phyloP scores from a whole-genome alignment of 2,113 vertebrate genomes.

The Elaphurus davidianus region DNA sequence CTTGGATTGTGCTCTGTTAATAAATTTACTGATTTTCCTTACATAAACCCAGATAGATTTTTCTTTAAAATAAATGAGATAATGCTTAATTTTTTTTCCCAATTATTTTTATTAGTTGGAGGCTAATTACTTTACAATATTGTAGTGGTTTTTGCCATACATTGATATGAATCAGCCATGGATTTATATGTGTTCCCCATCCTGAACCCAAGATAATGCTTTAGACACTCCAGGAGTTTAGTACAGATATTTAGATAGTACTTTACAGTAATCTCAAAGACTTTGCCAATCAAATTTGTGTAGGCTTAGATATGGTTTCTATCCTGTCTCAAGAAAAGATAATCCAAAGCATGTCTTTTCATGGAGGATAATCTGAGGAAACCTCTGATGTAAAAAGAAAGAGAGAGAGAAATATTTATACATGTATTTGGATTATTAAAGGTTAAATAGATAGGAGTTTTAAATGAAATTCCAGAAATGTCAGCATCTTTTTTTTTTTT shows the following conservation, averaged over 20 bases:
- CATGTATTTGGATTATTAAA: not conserved
- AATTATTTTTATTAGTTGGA: too few species aligned
- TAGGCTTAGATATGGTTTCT: not conserved
- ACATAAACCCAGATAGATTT: not conserved
- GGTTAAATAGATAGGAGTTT: slow-evolving; percentile 14
- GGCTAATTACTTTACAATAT: too few species aligned
- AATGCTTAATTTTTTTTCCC: too few species aligned
- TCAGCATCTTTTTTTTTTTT: not conserved
- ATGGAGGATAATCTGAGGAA: not conserved
- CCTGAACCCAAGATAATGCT: not conserved
- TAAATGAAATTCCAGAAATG: slow-evolving; percentile 33
- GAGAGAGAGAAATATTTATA: slow-evolving; percentile 6
- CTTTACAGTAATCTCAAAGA: not conserved
- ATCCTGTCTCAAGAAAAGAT: not conserved
- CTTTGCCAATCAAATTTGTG: not conserved
- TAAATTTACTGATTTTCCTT: not conserved
- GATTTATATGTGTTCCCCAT: too few species aligned
- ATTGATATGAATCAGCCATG: too few species aligned
- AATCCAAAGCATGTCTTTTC: not conserved
- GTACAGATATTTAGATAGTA: not conserved
- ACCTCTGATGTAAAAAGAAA: not conserved
- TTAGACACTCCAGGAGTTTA: not conserved
- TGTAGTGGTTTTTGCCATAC: too few species aligned
- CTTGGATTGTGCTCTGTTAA: not conserved
- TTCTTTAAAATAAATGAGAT: not conserved